Evolutionary conservation across 2,113 vertebrate species (phyloP), one percentile per base, ranked within the genome.

Genomic region (Trichomycterus rosablanca): DNA sequence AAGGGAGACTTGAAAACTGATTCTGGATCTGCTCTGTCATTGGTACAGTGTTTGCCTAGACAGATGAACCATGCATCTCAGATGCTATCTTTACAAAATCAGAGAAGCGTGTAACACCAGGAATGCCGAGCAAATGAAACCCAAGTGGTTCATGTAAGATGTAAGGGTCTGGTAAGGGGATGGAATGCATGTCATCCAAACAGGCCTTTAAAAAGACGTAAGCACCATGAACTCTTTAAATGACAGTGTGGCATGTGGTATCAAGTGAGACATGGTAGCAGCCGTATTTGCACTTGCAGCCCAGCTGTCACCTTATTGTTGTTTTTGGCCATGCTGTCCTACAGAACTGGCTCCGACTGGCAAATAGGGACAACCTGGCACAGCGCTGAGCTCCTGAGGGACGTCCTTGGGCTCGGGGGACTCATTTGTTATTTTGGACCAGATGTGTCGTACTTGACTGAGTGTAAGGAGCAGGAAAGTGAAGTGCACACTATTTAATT

Each of bases 361-460:
- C 12, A 22, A 54, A 30, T 52, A 30, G 19, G 20, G n/a, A 35
- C 40, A 62, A 60, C 50, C 62, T 61, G 44, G 63, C 26, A n/a
- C 32, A 12, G 14, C 19, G 15, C 42, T 20, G 26, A 30, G 20
- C 43, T 67, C 42, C 42, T 35, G 23, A 14, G 43, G 37, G 51
- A 64, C n/a, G 49, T 18, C 26, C 15, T 32, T 19, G 15, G 37
- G 4, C 68, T 45, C 48, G 16, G 53, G 57, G 35, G 64, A 67
- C 11, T 35, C 32, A 65, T 73, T 61, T 48, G 24, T 73, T 62
- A 71, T 49, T 20, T 4, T 15, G 40, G 40, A 54, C 70, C 70
- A 76, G 56, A 76, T 71, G 60, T 68, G 64, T 49, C 42, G 39
- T 30, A 0, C 16, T 56, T 44, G 52, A 40, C 26, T 54, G 18